Percentiles rank a stretch among this genome's conserved stretches.
Conservation (phyloP, 92 coral and sea anemone genomes). For the Palythoa grandiflora region DNA sequence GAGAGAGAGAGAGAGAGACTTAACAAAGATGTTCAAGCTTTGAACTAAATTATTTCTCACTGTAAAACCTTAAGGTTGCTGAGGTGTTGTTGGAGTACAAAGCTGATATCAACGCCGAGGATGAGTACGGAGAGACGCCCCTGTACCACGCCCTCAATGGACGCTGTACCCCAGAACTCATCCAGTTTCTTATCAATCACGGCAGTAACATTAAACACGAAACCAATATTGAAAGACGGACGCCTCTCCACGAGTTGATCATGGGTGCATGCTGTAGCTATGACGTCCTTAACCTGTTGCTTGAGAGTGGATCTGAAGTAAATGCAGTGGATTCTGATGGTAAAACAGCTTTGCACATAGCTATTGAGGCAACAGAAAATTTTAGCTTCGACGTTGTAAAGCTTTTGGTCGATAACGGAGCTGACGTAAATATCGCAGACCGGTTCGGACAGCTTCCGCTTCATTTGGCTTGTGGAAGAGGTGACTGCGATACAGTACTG, state of each 20-base stretch:
- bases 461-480: slow-evolving; percentile 32
- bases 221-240: not conserved
- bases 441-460: slow-evolving; percentile 47
- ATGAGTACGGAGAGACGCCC: slow-evolving; percentile 16
- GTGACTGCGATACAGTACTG: slow-evolving; percentile 28
- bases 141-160: slow-evolving; percentile 51
- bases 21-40: too few relatives aligned
- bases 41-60: too few relatives aligned
- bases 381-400: slow-evolving; percentile 37
- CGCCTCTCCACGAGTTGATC: slow-evolving; percentile 38
- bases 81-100: slow-evolving; percentile 1
- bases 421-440: slow-evolving; percentile 38
- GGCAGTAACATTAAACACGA: slow-evolving; percentile 16
- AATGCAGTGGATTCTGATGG: slow-evolving; percentile 34
- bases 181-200: slow-evolving; percentile 35
- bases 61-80: slow-evolving; percentile 21
- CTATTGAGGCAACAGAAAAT: slow-evolving; percentile 52
- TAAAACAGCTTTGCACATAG: slow-evolving; percentile 57
- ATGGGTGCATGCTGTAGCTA: slow-evolving; percentile 22
- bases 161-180: slow-evolving; percentile 31
- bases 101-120: slow-evolving; percentile 30
- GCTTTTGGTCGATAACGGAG: slow-evolving; percentile 42
- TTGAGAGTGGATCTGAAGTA: slow-evolving; percentile 25
- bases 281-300: slow-evolving; percentile 11
- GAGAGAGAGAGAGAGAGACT: too few relatives aligned